Evolutionary conservation across 2,888 invertebrate genomes (phyloP).

Genomic region (Meiosimyza decipiens): DNA sequence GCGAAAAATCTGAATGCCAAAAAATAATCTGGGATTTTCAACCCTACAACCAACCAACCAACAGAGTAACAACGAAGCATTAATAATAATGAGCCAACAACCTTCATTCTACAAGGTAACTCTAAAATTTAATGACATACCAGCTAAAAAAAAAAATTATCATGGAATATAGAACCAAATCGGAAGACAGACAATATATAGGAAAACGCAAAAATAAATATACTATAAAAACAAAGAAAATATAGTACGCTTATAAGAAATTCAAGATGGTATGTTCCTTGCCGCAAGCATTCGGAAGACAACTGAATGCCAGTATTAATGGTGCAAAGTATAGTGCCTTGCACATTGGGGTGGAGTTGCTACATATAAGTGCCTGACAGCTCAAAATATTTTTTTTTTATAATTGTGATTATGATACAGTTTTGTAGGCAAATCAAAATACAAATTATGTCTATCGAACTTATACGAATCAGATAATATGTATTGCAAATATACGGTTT

Average conservation of each 20-base stretch:
- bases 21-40: neutral
- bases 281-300: neutral
- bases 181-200: conserved; percentile 4
- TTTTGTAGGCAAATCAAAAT: too few relatives aligned
- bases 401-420: too few relatives aligned
- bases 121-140: conserved; percentile 28
- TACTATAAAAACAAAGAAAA: neutral
- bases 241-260: neutral
- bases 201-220: neutral
- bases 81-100: conserved; percentile 37
- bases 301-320: neutral
- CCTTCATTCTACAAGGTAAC: conserved; percentile 38
- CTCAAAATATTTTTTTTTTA: too few relatives aligned
- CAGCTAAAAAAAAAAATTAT: neutral
- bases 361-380: too few relatives aligned
- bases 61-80: neutral
- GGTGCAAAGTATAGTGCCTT: neutral
- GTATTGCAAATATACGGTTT: too few relatives aligned
- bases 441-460: too few relatives aligned
- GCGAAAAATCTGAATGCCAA: neutral
- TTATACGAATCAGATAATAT: too few relatives aligned
- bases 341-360: neutral
- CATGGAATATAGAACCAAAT: conserved; percentile 5
- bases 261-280: neutral
- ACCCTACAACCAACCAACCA: neutral